phyloP scores from a whole-genome alignment of 2,888 invertebrate genomes.

The Epistrophe eligans region DNA sequence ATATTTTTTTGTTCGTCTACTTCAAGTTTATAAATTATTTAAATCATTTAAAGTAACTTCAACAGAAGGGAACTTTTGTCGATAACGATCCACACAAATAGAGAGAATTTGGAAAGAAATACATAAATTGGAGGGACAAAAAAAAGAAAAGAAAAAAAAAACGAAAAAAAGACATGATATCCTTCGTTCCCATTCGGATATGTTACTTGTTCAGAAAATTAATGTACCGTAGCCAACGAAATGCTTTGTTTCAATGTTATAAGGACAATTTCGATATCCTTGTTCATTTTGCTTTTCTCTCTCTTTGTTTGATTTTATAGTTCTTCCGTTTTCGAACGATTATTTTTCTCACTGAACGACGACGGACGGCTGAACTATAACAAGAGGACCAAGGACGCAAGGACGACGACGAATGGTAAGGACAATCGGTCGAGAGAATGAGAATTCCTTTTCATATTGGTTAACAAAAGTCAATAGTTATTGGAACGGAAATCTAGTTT shows the following conservation, averaged over 20 bases:
- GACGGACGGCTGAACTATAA: constrained; percentile 3
- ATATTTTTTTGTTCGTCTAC: background rate
- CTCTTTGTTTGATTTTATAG: constrained; percentile 55
- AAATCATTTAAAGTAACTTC: constrained; percentile 39
- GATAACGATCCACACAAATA: constrained; percentile 13
- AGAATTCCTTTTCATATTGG: constrained; percentile 49
- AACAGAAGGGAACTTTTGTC: constrained; percentile 37
- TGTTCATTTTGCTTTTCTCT: constrained; percentile 54
- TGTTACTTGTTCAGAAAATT: constrained; percentile 63
- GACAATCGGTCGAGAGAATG: background rate
- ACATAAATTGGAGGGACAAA: constrained; percentile 4
- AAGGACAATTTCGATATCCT: constrained; percentile 56
- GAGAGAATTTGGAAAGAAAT: constrained; percentile 30
- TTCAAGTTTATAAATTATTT: constrained; percentile 48
- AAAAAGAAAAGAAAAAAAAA: background rate
- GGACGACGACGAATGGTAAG: background rate
- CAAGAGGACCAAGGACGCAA: background rate
- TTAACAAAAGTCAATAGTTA: constrained; percentile 66
- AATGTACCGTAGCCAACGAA: constrained; percentile 61
- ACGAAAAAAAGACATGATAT: constrained; percentile 14
- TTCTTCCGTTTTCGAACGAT: constrained; percentile 52
- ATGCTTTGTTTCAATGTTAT: constrained; percentile 55
- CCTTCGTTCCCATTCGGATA: constrained; percentile 23
- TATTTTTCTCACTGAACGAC: constrained; percentile 54
- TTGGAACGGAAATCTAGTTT: constrained; percentile 61